phyloP scores from a whole-genome alignment of 2,888 invertebrate species.

The Meiosimyza decipiens region DNA sequence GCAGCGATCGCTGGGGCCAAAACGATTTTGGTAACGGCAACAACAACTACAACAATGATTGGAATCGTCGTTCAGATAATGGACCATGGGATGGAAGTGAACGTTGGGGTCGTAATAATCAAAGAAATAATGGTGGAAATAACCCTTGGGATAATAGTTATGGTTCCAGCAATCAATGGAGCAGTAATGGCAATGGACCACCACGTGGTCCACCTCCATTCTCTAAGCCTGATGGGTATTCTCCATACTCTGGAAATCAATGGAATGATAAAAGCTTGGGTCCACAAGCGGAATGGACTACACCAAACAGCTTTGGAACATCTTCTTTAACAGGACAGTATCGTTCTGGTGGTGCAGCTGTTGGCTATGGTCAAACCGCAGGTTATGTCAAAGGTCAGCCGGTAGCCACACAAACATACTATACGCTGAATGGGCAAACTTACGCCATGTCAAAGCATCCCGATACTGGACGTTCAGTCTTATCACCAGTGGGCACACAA shows the following conservation, averaged over 20 bases:
- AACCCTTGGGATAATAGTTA: too few relatives aligned
- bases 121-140: too few relatives aligned
- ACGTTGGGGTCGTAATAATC: too few relatives aligned
- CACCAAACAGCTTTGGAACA: not conserved
- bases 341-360: not conserved
- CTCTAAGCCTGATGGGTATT: not conserved
- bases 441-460: slow-evolving; percentile 21
- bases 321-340: too few relatives aligned
- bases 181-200: slow-evolving; percentile 6
- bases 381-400: slow-evolving; percentile 14
- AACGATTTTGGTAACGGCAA: not conserved
- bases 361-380: not conserved
- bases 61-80: too few relatives aligned
- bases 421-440: slow-evolving; percentile 25
- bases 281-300: slow-evolving; percentile 16
- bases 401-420: not conserved
- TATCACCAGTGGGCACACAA: slow-evolving; percentile 6
- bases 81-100: too few relatives aligned
- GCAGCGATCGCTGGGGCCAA: not conserved
- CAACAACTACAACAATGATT: too few relatives aligned
- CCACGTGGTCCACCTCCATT: not conserved
- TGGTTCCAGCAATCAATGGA: not conserved
- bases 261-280: not conserved
- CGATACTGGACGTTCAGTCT: slow-evolving; percentile 3
- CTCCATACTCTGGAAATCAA: not conserved